Base-by-base conservation (phyloP, 1,140 invertebrate species). In the Bathynomus jamesi region DNA sequence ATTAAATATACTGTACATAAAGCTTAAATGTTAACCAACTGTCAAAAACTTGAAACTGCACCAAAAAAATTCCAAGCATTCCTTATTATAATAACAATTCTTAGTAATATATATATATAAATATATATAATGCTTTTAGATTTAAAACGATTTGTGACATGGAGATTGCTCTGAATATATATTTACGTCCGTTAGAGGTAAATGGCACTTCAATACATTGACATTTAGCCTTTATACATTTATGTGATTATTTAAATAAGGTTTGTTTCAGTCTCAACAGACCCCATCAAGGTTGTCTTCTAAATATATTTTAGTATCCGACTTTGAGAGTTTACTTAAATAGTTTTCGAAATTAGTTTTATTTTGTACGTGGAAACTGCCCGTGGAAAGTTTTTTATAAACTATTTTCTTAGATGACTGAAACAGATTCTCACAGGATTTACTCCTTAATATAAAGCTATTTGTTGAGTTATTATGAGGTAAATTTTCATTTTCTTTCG, bases 91-190 rank as follows among this genome's bases (percentile, higher is more conserved):
- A n/a, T n/a, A n/a, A n/a, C n/a, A n/a, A n/a, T n/a, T n/a, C n/a
- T n/a, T n/a, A n/a, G n/a, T n/a, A n/a, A 53, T 53, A 53, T 53
- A 53, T 53, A 53, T 53, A 53, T 53, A 53, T 53, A 53, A 17
- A 53, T 53, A 53, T 53, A 53, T 53, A 53, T 53, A 17, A 53
- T 53, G 21, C 21, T 17, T 5, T 17, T 53, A 53, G 13, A 53
- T 53, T 17, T 53, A 53, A 17, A 53, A 17, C 13, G 13, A 53
- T 53, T 17, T 53, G 21, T 53, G n/a, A 53, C 21, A 53, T 53
- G 21, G 13, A 2, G 13, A 53, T 53, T 17, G 13, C 2, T 53
- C 2, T 53, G 21, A 17, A 53, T 53, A 53, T 53, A 53, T 53
- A 53, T 53, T 17, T 53, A 53, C 21, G 21, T 53, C 13, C 21